Evolutionary conservation across 1,140 invertebrate species (phyloP).

Genomic region (Trachymyrmex septentrionalis): DNA sequence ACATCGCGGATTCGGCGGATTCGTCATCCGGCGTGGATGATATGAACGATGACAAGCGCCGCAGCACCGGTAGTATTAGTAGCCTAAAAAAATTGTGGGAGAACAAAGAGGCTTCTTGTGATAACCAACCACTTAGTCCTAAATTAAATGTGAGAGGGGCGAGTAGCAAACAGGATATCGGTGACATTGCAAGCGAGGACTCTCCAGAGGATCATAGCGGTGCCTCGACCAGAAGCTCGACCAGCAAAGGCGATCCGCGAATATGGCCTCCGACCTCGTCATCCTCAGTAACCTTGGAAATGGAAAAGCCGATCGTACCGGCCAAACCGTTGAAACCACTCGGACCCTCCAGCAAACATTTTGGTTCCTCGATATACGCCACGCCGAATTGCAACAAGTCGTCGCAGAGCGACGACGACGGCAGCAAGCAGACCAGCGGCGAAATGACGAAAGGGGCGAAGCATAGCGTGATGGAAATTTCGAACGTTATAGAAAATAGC

Average conservation of each 20-base stretch:
- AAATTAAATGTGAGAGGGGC: slow-evolving; percentile 86
- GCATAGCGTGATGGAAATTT: slow-evolving; percentile 91
- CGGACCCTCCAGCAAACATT: slow-evolving; percentile 82
- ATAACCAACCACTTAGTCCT: slow-evolving; percentile 88
- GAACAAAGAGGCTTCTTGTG: slow-evolving; percentile 88
- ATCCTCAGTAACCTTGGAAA: slow-evolving; percentile 73
- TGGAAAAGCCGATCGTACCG: slow-evolving; percentile 91
- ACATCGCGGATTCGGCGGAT: slow-evolving; percentile 80
- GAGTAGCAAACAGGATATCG: slow-evolving; percentile 79
- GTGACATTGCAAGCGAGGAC: slow-evolving; percentile 84
- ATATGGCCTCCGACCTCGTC: slow-evolving; percentile 86
- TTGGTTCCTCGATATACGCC: slow-evolving; percentile 87
- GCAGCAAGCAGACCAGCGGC: slow-evolving; percentile 27
- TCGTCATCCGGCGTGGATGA: slow-evolving; percentile 83
- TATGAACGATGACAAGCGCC: slow-evolving; percentile 94
- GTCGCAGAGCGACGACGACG: slow-evolving; percentile 60
- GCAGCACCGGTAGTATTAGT: slow-evolving; percentile 96
- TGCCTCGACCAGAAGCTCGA: slow-evolving; percentile 83
- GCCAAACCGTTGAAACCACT: slow-evolving; percentile 88
- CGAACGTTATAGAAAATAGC: slow-evolving; percentile 89
- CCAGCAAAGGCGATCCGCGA: slow-evolving; percentile 87
- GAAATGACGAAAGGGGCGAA: slow-evolving; percentile 84
- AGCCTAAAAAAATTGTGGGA: slow-evolving; percentile 97
- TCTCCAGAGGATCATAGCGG: slow-evolving; percentile 86
- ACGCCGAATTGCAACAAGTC: slow-evolving; percentile 86